Evolutionary conservation across 2,888 invertebrate genomes (phyloP), one percentile per base, ranked within the genome.

Genomic region (Baronia brevicornis): DNA sequence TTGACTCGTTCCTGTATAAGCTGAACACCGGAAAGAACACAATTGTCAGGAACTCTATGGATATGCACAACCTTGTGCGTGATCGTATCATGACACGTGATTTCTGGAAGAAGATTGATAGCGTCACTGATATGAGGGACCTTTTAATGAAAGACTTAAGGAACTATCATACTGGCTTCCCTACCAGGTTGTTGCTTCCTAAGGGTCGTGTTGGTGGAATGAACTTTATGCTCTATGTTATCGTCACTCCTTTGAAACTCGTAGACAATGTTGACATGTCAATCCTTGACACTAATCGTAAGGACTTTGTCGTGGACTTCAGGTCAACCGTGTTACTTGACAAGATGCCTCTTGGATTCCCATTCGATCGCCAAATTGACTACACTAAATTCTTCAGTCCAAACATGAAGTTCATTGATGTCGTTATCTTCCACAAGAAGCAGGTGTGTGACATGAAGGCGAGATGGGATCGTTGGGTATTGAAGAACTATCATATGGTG

Each of bases 121-220:
- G 80, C n/a, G 86, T 89, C 25, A 66, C 62, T 7, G 78, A 71
- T 41, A 53, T 73, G 26, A 65, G 60, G 18, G 75, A 79, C 26
- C 26, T 77, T 6, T 43, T 69, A 1, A 15, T 48, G 0, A 77
- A 71, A 44, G 78, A 78, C 36, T 45, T 80, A 25, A 78, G 56
- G 30, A 80, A 82, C 54, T 68, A 78, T 45, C 78, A 89, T 53
- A 90, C 88, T 40, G 89, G 90, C 28, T 91, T 90, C 85, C 93
- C 93, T 2, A 84, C 87, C 12, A 89, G 91, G 48, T 77, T 92
- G 22, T 60, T 92, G 20, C 72, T 94, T 30, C 93, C 94, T 21
- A 91, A 82, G 52, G 94, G 94, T 57, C 87, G 67, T 43, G 69
- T 74, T 29, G 87, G 88, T 37, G 94, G 94, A 29, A 77, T 89